Evolutionary conservation across 2,888 invertebrate species (phyloP).

Genomic region (Tenthredo scrophulariae): DNA sequence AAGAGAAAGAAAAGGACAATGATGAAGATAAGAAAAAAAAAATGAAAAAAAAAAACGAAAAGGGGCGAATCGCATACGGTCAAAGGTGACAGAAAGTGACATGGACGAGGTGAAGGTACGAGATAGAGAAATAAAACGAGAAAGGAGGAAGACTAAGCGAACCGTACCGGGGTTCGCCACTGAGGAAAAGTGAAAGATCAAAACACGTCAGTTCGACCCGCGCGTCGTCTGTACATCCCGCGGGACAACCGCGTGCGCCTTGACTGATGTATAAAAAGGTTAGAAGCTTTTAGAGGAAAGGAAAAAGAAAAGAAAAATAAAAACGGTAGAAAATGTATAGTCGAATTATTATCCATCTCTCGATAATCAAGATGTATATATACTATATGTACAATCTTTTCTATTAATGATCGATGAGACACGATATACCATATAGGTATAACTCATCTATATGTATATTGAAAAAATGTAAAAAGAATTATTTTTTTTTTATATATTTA

Average conservation of each 20-base stretch:
- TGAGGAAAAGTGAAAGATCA: slow-evolving; percentile 52
- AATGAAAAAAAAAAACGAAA: no score
- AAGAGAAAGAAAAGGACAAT: neutral
- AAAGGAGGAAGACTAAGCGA: neutral
- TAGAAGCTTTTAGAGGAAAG: slow-evolving; percentile 42
- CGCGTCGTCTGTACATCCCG: slow-evolving; percentile 36
- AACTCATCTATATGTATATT: no score
- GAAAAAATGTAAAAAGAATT: no score
- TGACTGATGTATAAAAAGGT: slow-evolving; percentile 26
- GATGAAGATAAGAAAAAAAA: no score
- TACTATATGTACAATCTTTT: no score
- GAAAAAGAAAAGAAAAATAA: neutral
- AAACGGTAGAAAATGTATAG: neutral
- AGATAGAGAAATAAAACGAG: neutral
- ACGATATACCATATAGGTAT: no score
- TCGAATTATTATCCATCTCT: neutral
- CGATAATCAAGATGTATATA: no score
- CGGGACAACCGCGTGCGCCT: slow-evolving; percentile 30
- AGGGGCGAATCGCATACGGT: neutral
- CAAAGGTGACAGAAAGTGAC: slow-evolving; percentile 12
- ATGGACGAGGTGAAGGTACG: neutral
- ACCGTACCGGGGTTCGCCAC: neutral
- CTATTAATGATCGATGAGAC: no score
- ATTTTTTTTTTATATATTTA: no score
- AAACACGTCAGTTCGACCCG: slow-evolving; percentile 44